Conservation (phyloP, 1,140 invertebrate genomes). For the Reticulitermes speratus region DNA sequence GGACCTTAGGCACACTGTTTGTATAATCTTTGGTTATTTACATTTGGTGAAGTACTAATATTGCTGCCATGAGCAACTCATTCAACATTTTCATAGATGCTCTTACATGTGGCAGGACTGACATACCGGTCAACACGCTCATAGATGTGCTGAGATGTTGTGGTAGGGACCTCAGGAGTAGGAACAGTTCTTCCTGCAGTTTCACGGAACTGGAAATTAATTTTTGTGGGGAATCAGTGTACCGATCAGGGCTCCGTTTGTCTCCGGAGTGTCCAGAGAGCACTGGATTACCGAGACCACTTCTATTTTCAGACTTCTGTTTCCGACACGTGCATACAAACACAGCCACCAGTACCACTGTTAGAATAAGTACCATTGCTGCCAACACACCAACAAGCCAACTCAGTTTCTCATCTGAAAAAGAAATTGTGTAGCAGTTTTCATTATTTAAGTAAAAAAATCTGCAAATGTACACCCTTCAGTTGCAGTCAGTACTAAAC, state of each 20-base stretch:
- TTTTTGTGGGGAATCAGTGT: slow-evolving; percentile 37
- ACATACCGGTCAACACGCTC: slow-evolving; percentile 19
- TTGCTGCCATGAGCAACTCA: not conserved
- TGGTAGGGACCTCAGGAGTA: not conserved
- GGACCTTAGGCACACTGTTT: not conserved
- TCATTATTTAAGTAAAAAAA: too few relatives aligned
- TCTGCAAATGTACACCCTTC: too few relatives aligned
- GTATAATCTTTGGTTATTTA: not conserved
- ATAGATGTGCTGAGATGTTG: not conserved
- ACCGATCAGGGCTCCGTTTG: slow-evolving; percentile 31
- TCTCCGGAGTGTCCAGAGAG: slow-evolving; percentile 36
- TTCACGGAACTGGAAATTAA: slow-evolving; percentile 38
- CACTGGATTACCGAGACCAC: slow-evolving; percentile 43
- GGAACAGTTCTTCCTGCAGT: not conserved
- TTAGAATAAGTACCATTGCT: slow-evolving; percentile 44
- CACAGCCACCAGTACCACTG: slow-evolving; percentile 46
- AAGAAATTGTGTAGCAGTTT: not conserved
- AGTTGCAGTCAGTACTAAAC: too few relatives aligned
- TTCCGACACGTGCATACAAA: slow-evolving; percentile 46
- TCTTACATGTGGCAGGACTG: not conserved
- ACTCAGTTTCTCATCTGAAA: slow-evolving; percentile 45
- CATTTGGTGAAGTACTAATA: not conserved
- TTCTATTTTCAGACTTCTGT: slow-evolving; percentile 40
- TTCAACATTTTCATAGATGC: slow-evolving; percentile 22
- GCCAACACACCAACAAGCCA: slow-evolving; percentile 49